These are phyloP conservation scores for Mamestra brassicae DNA, from an alignment of 2,888 invertebrate genomes.

Conservation along the genomic window DNA sequence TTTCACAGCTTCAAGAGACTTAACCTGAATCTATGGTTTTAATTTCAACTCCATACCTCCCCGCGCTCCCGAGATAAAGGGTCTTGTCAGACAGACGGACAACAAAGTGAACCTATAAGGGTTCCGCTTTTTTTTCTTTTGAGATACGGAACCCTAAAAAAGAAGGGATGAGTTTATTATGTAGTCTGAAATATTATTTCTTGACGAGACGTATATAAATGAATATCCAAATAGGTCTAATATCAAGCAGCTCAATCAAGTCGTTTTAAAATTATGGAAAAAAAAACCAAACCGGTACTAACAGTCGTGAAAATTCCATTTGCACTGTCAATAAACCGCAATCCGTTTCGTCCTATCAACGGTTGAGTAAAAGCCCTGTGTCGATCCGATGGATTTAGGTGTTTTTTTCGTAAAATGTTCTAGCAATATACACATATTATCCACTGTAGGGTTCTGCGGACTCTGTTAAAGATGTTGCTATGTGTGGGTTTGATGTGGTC, in stretches of 20 bases:
- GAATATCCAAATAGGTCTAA: background rate
- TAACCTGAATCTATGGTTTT: too few species aligned
- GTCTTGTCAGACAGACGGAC: too few species aligned
- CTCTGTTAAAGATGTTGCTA: background rate
- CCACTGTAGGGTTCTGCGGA: too few species aligned
- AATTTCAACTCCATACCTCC: too few species aligned
- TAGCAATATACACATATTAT: background rate
- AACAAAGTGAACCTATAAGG: too few species aligned
- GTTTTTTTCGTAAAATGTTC: background rate
- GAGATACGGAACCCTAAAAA: too few species aligned
- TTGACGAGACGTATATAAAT: too few species aligned
- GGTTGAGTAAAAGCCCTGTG: constrained; percentile 6
- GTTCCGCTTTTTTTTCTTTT: too few species aligned
- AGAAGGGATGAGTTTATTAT: too few species aligned
- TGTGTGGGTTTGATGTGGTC: background rate
- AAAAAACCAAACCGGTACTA: constrained; percentile 1
- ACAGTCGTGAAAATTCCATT: background rate
- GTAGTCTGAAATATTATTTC: too few species aligned
- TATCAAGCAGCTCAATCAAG: background rate
- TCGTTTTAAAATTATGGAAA: background rate
- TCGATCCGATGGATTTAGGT: background rate
- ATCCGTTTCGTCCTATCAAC: background rate
- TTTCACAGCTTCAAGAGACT: too few species aligned
- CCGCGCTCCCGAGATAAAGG: too few species aligned
- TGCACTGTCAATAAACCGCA: constrained; percentile 23